phyloP scores from a whole-genome alignment of 1,140 invertebrate species.

The Heliconius melpomene region DNA sequence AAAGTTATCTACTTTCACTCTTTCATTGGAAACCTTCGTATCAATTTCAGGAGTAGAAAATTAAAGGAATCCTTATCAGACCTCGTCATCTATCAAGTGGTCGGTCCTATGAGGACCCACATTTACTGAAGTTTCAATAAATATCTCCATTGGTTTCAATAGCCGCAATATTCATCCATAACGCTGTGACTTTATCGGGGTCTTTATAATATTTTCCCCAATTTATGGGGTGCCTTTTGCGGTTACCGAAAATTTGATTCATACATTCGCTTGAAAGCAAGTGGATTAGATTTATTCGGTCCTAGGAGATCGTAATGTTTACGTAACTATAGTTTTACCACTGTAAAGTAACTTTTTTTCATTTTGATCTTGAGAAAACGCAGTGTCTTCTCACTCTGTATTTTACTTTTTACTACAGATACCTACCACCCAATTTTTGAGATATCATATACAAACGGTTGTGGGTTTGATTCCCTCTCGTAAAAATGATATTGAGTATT shows the following conservation, averaged over 20 bases:
- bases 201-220: constrained; percentile 40
- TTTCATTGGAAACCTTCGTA: neutral
- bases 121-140: constrained; percentile 41
- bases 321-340: neutral
- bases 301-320: neutral
- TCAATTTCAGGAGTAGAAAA: constrained; percentile 26
- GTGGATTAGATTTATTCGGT: constrained; percentile 17
- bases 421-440: too few species aligned
- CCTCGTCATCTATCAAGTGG: constrained; percentile 34
- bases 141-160: constrained; percentile 38
- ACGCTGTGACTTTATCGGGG: constrained; percentile 40
- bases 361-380: neutral
- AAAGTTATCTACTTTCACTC: neutral
- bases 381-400: too few species aligned
- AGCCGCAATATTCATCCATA: constrained; percentile 39
- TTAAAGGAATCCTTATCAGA: constrained; percentile 37
- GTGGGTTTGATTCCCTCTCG: too few species aligned
- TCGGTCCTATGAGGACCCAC: constrained; percentile 28
- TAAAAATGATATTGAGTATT: too few species aligned
- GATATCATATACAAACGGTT: too few species aligned
- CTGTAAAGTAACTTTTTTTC: neutral
- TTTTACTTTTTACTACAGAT: too few species aligned
- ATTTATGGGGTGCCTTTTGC: constrained; percentile 41
- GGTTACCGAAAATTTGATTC: constrained; percentile 31
- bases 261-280: constrained; percentile 33